These are phyloP conservation scores for Prenolepis imparis DNA, from an alignment of 2,888 invertebrate genomes.

Conservation along the genomic window DNA sequence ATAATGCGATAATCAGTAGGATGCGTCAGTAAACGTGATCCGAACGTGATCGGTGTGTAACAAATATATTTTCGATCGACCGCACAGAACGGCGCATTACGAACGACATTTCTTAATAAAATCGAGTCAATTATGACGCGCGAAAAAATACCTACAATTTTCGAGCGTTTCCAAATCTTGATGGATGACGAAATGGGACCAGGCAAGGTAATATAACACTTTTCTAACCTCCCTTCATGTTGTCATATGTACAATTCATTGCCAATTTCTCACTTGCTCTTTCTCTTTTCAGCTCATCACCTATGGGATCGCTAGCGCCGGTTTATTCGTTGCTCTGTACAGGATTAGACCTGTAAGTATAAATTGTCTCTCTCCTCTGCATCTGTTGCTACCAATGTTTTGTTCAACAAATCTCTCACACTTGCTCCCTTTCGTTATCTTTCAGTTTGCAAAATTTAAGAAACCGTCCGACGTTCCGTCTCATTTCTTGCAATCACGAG, in stretches of 20 bases:
- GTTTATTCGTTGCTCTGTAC: constrained; percentile 88
- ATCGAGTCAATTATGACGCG: constrained; percentile 31
- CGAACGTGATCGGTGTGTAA: not conserved
- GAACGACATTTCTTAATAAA: not conserved
- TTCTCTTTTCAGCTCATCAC: constrained; percentile 87
- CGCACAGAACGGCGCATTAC: not conserved
- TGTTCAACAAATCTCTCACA: not conserved
- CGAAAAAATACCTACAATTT: constrained; percentile 61
- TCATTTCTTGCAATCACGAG: constrained; percentile 87
- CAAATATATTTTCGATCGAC: not conserved
- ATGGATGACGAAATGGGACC: constrained; percentile 78
- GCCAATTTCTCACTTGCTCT: not conserved
- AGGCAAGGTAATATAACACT: constrained; percentile 68
- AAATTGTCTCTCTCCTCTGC: constrained; percentile 84
- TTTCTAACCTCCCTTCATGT: constrained; percentile 52
- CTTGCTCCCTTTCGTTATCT: constrained; percentile 43
- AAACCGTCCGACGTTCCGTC: constrained; percentile 88
- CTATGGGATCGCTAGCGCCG: constrained; percentile 88
- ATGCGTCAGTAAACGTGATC: not conserved
- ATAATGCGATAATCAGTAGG: not conserved
- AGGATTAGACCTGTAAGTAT: constrained; percentile 89
- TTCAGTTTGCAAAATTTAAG: constrained; percentile 89
- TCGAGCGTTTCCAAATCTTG: constrained; percentile 75
- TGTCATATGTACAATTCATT: not conserved
- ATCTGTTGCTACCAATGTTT: not conserved